phyloP scores from a whole-genome alignment of 2,797 vertebrate genomes.

The Pseudomugil tenellus region DNA sequence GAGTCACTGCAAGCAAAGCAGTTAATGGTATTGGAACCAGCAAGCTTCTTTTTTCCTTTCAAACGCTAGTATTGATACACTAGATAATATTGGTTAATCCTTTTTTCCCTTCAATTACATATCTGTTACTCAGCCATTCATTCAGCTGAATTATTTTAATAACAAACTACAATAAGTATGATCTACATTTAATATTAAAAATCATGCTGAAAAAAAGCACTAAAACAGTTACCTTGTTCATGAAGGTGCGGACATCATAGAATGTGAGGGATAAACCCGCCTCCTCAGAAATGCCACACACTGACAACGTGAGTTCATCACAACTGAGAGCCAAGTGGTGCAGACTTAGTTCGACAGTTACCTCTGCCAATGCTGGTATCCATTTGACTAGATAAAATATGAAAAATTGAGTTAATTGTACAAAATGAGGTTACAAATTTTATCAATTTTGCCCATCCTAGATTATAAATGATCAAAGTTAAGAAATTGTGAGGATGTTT shows the following conservation, averaged over 20 bases:
- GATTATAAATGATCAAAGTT: background rate
- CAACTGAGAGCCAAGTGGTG: conserved; percentile 93
- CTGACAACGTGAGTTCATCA: conserved; percentile 92
- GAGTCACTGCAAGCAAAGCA: too few relatives aligned
- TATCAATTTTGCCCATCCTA: background rate
- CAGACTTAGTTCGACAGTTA: conserved; percentile 83
- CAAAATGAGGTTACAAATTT: background rate
- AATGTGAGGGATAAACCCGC: conserved; percentile 84
- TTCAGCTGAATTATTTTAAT: too few relatives aligned
- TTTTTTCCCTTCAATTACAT: background rate
- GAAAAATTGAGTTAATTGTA: background rate
- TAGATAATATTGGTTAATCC: background rate
- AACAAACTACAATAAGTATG: background rate
- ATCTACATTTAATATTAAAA: background rate
- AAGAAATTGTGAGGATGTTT: background rate
- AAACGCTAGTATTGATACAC: too few relatives aligned
- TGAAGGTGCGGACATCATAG: conserved; percentile 91
- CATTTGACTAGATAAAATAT: conserved; percentile 70
- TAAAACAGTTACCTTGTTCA: conserved; percentile 87
- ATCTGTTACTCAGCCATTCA: too few relatives aligned
- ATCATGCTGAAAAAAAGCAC: background rate
- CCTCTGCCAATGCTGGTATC: conserved; percentile 69
- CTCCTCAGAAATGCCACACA: conserved; percentile 85
- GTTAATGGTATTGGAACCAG: too few relatives aligned
- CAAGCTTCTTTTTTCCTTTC: too few relatives aligned